phyloP scores from a whole-genome alignment of 2,113 vertebrate species.

The Tylochromis polylepis region DNA sequence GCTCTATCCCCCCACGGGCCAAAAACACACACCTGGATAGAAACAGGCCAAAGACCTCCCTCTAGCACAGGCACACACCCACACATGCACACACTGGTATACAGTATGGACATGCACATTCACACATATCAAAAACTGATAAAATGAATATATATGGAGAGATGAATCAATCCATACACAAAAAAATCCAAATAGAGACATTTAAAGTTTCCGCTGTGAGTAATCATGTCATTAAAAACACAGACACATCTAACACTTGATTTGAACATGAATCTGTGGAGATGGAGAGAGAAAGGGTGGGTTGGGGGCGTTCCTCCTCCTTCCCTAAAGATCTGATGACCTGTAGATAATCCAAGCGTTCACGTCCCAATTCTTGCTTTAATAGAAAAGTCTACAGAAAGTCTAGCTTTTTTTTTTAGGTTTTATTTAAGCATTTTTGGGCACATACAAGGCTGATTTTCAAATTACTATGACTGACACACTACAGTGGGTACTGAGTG shows the following conservation, averaged over 20 bases:
- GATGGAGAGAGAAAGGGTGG: neutral
- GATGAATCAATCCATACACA: neutral
- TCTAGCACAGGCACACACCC: neutral
- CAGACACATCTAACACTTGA: neutral
- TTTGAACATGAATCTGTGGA: neutral
- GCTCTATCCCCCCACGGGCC: conserved; percentile 33
- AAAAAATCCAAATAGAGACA: neutral
- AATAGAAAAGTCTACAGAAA: neutral
- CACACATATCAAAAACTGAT: neutral
- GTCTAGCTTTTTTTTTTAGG: neutral
- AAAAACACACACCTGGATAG: conserved; percentile 62
- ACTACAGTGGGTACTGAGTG: neutral
- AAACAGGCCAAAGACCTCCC: conserved; percentile 37
- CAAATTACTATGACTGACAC: neutral
- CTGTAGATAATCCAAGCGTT: conserved; percentile 30
- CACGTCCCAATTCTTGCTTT: conserved; percentile 16
- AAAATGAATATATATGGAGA: neutral
- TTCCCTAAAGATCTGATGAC: conserved; percentile 26
- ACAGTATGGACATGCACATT: neutral
- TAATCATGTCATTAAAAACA: neutral
- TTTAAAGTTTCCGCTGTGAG: neutral
- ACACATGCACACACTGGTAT: neutral
- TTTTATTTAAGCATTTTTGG: neutral
- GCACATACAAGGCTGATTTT: neutral
- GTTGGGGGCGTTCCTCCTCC: neutral